Evolutionary conservation across 2,797 vertebrate species (phyloP).

Genomic region (Enteromius viviparus): DNA sequence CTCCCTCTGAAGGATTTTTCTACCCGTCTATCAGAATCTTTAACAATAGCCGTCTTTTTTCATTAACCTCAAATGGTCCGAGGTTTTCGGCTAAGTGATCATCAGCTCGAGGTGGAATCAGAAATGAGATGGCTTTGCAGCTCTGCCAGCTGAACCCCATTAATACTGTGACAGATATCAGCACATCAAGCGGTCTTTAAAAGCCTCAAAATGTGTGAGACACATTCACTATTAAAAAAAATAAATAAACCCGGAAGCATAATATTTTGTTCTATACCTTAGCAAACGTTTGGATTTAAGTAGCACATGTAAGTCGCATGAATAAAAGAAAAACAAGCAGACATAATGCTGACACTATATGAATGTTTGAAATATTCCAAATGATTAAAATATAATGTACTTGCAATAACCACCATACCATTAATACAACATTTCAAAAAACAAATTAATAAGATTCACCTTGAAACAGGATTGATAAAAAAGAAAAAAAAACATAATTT

Average conservation of each 20-base stretch:
- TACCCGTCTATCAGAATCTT: slow-evolving; percentile 18
- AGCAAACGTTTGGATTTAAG: neutral
- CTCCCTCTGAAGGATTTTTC: slow-evolving; percentile 9
- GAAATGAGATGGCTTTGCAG: slow-evolving; percentile 41
- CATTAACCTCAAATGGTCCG: slow-evolving; percentile 33
- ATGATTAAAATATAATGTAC: neutral
- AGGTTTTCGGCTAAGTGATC: slow-evolving; percentile 18
- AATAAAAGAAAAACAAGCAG: neutral
- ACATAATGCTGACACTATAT: neutral
- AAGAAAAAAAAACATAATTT: too few relatives aligned
- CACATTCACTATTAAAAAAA: neutral
- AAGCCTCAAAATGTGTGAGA: slow-evolving; percentile 31
- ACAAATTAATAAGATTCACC: neutral
- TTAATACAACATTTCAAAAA: neutral
- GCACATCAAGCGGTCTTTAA: slow-evolving; percentile 47
- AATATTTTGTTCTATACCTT: neutral
- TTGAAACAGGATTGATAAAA: neutral
- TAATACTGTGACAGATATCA: slow-evolving; percentile 33
- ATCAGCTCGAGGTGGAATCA: slow-evolving; percentile 26
- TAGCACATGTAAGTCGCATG: neutral
- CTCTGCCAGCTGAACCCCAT: slow-evolving; percentile 53
- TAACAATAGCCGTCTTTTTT: slow-evolving; percentile 40
- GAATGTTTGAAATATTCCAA: neutral
- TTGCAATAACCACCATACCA: neutral
- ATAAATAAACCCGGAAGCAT: neutral